Evolutionary conservation across 2,888 invertebrate genomes (phyloP), one percentile per base, ranked within the genome.

Genomic region (Drosophila pseudotalamancana): DNA sequence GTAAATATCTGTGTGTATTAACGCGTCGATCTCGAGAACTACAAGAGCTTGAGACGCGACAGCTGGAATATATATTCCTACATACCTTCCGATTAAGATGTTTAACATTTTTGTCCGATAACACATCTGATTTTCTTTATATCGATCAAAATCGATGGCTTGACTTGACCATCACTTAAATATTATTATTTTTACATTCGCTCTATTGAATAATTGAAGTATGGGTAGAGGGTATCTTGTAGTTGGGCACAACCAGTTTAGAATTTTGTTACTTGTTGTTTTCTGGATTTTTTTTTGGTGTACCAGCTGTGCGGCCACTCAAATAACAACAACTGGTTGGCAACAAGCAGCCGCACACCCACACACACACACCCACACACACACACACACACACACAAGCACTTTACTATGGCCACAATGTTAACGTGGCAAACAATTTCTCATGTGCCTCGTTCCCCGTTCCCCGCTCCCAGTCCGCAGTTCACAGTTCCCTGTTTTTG

Each of bases 231-330:
- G 6, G 25, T 25, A 8, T 25, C 25, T 40, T 39, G 42, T n/a
- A 45, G 12, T 34, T 39, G n/a, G n/a, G n/a, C n/a, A n/a, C n/a
- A n/a, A n/a, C n/a, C n/a, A n/a, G 16, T 42, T 29, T 40, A 31
- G 31, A 6, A 25, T 29, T 25, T 29, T 23, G 21, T 19, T 53
- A n/a, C 51, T 35, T 27, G 5, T 37, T n/a, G 29, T 34, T 16
- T 21, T 23, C 31, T 39, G 25, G 25, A 46, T 23, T 25, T 62
- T 35, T 19, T 57, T 27, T 59, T 43, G 29, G 50, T 39, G 50
- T 59, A 55, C 67, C 88, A 82, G 82, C 76, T 81, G 88, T 64
- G 83, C 48, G 86, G 54, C 82, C 65, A 78, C 83, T 87, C 86
- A 78, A 85, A 64, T 63, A 77, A 70, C 50, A 72, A 49, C 72